Percentiles rank a stretch among this genome's conserved stretches.
Evolutionary conservation across 2,113 vertebrate species (phyloP).

Genomic region (Tonatia bakeri): DNA sequence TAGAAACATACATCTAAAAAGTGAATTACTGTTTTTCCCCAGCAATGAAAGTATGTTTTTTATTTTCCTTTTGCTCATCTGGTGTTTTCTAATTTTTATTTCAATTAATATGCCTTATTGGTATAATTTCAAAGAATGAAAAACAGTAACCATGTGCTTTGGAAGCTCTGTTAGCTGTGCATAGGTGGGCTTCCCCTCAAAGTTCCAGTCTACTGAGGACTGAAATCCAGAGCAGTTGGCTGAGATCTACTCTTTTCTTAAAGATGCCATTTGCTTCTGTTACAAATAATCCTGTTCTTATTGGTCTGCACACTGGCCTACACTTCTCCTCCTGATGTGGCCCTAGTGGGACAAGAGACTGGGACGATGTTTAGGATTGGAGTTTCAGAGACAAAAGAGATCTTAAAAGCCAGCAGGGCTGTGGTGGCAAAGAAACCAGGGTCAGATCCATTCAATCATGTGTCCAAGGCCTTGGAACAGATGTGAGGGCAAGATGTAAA

Average conservation of each 20-base stretch:
- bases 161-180: neutral
- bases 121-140: neutral
- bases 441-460: neutral
- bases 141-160: neutral
- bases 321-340: neutral
- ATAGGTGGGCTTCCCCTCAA: neutral
- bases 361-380: neutral
- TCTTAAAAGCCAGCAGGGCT: neutral
- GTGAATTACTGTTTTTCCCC: neutral
- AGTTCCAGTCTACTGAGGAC: neutral
- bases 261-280: neutral
- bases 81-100: neutral
- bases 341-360: neutral
- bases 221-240: neutral
- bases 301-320: neutral
- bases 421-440: neutral
- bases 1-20: neutral
- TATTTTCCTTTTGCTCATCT: neutral
- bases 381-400: neutral
- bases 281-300: neutral
- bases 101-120: neutral
- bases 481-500: fast-evolving
- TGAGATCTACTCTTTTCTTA: neutral
- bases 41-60: neutral
- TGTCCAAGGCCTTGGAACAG: neutral